Conservation (phyloP, 2,797 vertebrate species). For the Epinephelus malabaricus region DNA sequence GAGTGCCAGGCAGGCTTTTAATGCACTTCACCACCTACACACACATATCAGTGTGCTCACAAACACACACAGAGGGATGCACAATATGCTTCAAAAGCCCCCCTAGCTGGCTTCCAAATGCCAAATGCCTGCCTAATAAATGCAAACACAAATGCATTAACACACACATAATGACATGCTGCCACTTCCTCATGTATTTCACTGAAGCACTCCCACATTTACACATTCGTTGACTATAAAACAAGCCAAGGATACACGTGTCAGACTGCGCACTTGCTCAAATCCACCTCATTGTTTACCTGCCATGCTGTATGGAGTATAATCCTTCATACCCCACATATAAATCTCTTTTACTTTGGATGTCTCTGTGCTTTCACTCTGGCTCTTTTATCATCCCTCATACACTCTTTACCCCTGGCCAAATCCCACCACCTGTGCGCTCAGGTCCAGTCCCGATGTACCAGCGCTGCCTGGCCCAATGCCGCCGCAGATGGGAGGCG, state of each 20-base stretch:
- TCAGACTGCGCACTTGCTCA: background rate
- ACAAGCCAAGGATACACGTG: constrained; percentile 24
- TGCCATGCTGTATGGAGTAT: constrained; percentile 2
- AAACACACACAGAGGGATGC: constrained; percentile 18
- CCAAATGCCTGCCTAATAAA: constrained; percentile 70
- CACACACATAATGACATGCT: constrained; percentile 52
- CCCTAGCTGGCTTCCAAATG: constrained; percentile 63
- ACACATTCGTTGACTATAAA: constrained; percentile 32
- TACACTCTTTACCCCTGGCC: constrained; percentile 1
- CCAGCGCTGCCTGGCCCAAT: constrained; percentile 5
- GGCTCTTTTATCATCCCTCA: constrained; percentile 29
- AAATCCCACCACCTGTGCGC: constrained; percentile 47
- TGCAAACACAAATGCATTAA: constrained; percentile 62
- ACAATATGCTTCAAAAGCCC: constrained; percentile 62
- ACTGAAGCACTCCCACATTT: constrained; percentile 48
- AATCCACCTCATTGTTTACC: constrained; percentile 38
- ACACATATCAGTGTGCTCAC: constrained; percentile 47
- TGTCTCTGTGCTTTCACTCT: constrained; percentile 7
- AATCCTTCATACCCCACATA: constrained; percentile 8
- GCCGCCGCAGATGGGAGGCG: constrained; percentile 50
- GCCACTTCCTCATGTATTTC: constrained; percentile 47
- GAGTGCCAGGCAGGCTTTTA: constrained; percentile 75
- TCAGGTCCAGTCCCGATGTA: background rate
- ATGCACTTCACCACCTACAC: constrained; percentile 66
- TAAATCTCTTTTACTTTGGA: constrained; percentile 11